Conservation (phyloP, 2,888 invertebrate genomes). For the Heliconius aoede region DNA sequence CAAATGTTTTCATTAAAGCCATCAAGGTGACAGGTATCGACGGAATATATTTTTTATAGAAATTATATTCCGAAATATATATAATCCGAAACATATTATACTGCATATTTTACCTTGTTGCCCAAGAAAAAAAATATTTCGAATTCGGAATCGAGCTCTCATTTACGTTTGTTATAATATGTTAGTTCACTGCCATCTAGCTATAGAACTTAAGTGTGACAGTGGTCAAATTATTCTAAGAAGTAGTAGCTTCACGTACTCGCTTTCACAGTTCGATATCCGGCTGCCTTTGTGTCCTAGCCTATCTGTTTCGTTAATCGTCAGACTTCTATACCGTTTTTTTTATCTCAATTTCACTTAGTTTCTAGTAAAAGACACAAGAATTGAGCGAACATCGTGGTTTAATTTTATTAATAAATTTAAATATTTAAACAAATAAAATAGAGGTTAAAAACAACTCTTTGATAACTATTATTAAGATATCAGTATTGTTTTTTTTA, state of each 20-base stretch:
- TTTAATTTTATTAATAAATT: neutral
- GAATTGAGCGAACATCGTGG: constrained; percentile 8
- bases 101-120: neutral
- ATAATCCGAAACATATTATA: too few relatives aligned
- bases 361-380: constrained; percentile 43
- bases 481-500: neutral
- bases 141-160: too few relatives aligned
- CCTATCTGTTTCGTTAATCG: constrained; percentile 60
- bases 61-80: too few relatives aligned
- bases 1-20: constrained; percentile 10
- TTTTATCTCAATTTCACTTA: constrained; percentile 61
- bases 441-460: too few relatives aligned
- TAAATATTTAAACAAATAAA: neutral
- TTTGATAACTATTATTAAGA: neutral
- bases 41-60: neutral
- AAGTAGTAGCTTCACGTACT: constrained; percentile 32
- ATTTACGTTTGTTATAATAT: too few relatives aligned
- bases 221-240: constrained; percentile 24
- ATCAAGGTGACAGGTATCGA: neutral
- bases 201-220: constrained; percentile 15
- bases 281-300: constrained; percentile 54
- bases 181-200: neutral
- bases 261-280: constrained; percentile 50
- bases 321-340: constrained; percentile 52
- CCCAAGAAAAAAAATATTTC: too few relatives aligned